Evolutionary conservation across 2,888 invertebrate species (phyloP).

Genomic region (Magallana nippona): DNA sequence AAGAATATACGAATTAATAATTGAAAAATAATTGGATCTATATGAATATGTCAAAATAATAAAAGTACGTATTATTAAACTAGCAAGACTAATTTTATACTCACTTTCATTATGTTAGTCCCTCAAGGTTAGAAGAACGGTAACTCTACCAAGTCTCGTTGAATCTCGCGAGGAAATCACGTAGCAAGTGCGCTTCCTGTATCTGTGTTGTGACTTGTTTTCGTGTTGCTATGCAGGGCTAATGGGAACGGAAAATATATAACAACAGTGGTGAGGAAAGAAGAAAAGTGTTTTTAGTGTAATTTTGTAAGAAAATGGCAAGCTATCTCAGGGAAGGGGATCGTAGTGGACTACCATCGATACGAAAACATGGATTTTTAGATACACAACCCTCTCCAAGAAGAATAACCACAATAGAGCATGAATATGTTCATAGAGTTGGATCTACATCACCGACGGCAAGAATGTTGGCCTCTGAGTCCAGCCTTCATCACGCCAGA

Average conservation of each 20-base stretch:
- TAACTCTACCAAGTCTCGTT: constrained; percentile 34
- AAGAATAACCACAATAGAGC: constrained; percentile 58
- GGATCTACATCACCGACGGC: constrained; percentile 48
- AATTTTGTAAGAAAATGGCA: constrained; percentile 46
- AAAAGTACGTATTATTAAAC: no score
- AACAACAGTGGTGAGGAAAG: background rate
- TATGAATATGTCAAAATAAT: no score
- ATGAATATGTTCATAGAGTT: constrained; percentile 55
- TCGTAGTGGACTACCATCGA: constrained; percentile 54
- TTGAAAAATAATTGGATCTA: no score
- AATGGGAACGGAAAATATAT: constrained; percentile 44
- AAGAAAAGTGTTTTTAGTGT: constrained; percentile 15
- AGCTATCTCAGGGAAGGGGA: constrained; percentile 55
- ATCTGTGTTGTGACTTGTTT: constrained; percentile 50
- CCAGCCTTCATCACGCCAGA: constrained; percentile 56
- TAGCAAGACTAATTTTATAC: background rate
- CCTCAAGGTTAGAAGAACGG: background rate
- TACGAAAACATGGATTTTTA: constrained; percentile 48
- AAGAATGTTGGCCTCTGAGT: constrained; percentile 28
- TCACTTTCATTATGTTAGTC: background rate
- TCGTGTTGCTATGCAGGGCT: constrained; percentile 59
- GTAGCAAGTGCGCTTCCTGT: constrained; percentile 51
- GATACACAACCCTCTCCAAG: constrained; percentile 48
- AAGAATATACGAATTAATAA: no score
- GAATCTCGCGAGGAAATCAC: constrained; percentile 45